Base-by-base conservation (phyloP, 35 echinoderm and acorn worm genomes). In the Strongylocentrotus purpuratus region DNA sequence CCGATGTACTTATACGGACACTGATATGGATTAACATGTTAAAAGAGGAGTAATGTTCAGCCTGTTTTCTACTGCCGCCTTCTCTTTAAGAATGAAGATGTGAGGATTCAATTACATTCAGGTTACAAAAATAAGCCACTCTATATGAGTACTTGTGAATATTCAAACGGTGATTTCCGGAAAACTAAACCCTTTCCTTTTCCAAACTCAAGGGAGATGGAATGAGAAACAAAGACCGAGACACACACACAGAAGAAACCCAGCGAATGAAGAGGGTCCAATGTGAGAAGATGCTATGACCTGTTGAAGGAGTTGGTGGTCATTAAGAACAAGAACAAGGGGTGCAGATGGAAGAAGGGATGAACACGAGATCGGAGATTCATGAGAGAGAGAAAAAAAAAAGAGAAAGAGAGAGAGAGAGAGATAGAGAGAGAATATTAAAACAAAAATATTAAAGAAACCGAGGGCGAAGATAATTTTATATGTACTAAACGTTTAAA, bases 181-280 rank as follows among this genome's bases (percentile, higher is more conserved):
- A n/a, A 78, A 78, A 78, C 20, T 78, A 78, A 78, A 28, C 65
- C 65, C 7, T 78, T 78, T 78, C 65, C 20, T 78, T 28, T 78
- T 78, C 65, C 28, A 28, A 78, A 78, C 20, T 78, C 65, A 78
- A 13, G n/a, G 7, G 87, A 89, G 4, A 89, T 89, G 17, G 32
- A 33, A 33, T 45, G 87, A 89, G 55, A 94, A 31, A 94, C 6
- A 94, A 28, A 45, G 60, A 85, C 31, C 85, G 58, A 85, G 28
- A 94, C 35, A 61, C 45, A 94, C 25, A 94, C 92, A 94, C 22
- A 94, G 33, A 94, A 94, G 31, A 94, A 33, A 61, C 33, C 32
- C 10, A 71, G 93, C 25, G 58, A 71, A 45, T 46, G 58, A 94
- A 4, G 31, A 85, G 58, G 94, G 94, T 45, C 32, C 10, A 47